Evolutionary conservation across 2,797 vertebrate species (phyloP).

Genomic region (Columba guinea): DNA sequence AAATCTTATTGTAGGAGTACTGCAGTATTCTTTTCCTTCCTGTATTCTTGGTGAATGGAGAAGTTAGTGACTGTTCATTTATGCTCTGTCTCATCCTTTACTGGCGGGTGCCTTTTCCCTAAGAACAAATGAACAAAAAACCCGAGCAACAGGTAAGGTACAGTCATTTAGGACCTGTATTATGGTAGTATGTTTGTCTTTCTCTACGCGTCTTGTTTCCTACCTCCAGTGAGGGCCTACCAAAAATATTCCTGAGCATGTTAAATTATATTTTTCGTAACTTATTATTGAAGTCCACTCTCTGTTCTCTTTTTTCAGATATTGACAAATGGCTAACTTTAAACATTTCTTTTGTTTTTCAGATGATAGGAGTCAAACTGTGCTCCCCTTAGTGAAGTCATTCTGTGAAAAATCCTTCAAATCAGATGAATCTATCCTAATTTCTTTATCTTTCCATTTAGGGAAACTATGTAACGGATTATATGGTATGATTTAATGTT

Average conservation of each 20-base stretch:
- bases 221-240: neutral
- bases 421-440: slow-evolving; percentile 86
- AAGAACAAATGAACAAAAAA: neutral
- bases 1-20: neutral
- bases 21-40: neutral
- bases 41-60: neutral
- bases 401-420: slow-evolving; percentile 92
- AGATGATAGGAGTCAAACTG: slow-evolving; percentile 90
- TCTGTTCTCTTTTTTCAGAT: neutral
- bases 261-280: neutral
- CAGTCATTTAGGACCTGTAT: neutral
- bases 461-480: slow-evolving; percentile 93
- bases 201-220: neutral
- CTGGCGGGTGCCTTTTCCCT: neutral
- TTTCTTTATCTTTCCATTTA: slow-evolving; percentile 91
- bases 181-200: neutral
- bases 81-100: neutral
- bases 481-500: slow-evolving; percentile 81
- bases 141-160: neutral
- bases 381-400: slow-evolving; percentile 92
- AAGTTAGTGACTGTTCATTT: neutral
- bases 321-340: neutral
- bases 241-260: neutral
- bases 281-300: neutral
- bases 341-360: slow-evolving; percentile 67